Base-by-base conservation (phyloP, 2,797 vertebrate species). In the Picus viridis region DNA sequence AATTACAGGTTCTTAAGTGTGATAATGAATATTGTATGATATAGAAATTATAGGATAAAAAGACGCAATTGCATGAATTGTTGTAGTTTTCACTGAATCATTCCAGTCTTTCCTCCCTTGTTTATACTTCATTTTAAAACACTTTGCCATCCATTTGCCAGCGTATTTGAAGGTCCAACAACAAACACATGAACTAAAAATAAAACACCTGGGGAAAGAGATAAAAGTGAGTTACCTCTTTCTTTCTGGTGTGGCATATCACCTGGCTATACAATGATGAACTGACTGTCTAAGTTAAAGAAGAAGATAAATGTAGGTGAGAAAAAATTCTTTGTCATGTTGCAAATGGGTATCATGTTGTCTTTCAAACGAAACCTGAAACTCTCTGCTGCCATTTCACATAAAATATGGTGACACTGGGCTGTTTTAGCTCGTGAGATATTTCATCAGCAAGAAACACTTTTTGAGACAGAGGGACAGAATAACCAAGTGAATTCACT, bases 341-440 rank as follows among this genome's bases (percentile, higher is more conserved):
- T 95, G 45, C 67, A 92, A 87, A 91, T 94, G 67, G 34, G 65
- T 61, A 76, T 79, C 30, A 49, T 93, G 41, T 88, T 95, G 20
- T 85, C 74, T 83, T 95, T 95, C 64, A 94, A 86, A 94, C 7
- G 58, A 90, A 74, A 88, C 4, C 2, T 87, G 86, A 91, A 95
- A 86, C 10, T 94, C 59, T 91, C 71, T 53, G 32, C 47, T 94
- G 69, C 41, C 77, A 34, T 94, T 94, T 81, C 47, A n/a, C 39
- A 75, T 90, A 92, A 96, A 96, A 93, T 92, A 88, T 41, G 30
- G 54, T 92, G 89, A 94, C 57, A 91, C 17, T 72, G 36, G 57
- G 11, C 95, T 94, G 77, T 96, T 96, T 96, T 96, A 96, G 72
- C 29, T 96, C 90, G 89, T 92, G 87, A 96, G 78, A 58, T 95